Conservation (phyloP, 2,888 invertebrate genomes). For the Drosophila paranaensis region DNA sequence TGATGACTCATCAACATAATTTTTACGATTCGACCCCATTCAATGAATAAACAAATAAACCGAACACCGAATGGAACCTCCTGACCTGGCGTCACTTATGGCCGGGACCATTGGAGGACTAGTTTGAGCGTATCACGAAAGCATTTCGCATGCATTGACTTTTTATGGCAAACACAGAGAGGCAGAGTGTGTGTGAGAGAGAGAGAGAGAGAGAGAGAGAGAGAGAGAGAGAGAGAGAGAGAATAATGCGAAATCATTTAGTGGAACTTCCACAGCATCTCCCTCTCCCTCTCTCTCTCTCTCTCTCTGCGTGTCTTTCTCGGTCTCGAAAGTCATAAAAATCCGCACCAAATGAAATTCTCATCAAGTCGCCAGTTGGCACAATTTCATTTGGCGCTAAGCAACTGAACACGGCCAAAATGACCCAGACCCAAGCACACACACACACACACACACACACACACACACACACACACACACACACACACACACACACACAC, state of each 20-base stretch:
- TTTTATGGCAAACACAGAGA: constrained; percentile 65
- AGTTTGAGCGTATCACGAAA: constrained; percentile 71
- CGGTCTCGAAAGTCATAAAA: constrained; percentile 72
- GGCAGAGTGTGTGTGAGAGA: not conserved
- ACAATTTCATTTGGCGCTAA: constrained; percentile 74
- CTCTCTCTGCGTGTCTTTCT: not conserved
- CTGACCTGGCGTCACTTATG: constrained; percentile 21
- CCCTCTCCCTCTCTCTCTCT: not conserved
- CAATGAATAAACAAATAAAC: constrained; percentile 81
- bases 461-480: no score
- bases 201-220: constrained; percentile 32
- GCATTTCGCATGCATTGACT: constrained; percentile 81
- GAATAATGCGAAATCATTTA: constrained; percentile 82
- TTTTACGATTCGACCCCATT: constrained; percentile 76
- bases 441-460: not conserved
- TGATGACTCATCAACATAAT: constrained; percentile 82
- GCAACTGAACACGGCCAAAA: constrained; percentile 65
- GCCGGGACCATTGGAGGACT: constrained; percentile 26
- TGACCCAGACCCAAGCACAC: constrained; percentile 35
- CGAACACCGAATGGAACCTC: constrained; percentile 48
- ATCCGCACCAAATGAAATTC: constrained; percentile 74
- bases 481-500: not conserved
- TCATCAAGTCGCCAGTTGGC: constrained; percentile 76
- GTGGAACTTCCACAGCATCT: constrained; percentile 42
- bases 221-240: constrained; percentile 31